Evolutionary conservation across 2,888 invertebrate species (phyloP).

Genomic region (Eupithecia dodoneata): DNA sequence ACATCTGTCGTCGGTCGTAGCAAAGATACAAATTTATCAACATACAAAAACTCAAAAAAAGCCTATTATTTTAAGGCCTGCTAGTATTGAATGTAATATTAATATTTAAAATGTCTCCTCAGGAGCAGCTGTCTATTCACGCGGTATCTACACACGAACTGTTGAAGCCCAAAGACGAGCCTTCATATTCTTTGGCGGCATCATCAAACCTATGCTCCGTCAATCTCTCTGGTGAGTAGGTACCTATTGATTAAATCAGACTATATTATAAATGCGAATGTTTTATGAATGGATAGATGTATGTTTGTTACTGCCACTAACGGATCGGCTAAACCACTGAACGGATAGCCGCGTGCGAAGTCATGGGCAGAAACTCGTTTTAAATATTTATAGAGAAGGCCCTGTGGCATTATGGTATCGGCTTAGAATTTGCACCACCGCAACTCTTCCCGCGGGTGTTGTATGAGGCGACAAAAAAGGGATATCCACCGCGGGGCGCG

Average conservation of each 20-base stretch:
- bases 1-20: too few relatives aligned
- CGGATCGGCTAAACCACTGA: neutral
- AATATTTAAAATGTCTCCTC: slow-evolving; percentile 16
- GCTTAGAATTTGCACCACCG: neutral
- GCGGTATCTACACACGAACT: slow-evolving; percentile 75
- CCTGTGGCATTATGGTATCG: neutral
- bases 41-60: too few relatives aligned
- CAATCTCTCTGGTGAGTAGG: slow-evolving; percentile 66
- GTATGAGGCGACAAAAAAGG: neutral
- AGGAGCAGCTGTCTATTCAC: slow-evolving; percentile 79
- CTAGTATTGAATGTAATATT: too few relatives aligned
- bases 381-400: neutral
- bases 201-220: slow-evolving; percentile 66
- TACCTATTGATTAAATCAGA: neutral
- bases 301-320: neutral
- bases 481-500: neutral
- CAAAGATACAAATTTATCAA: too few relatives aligned
- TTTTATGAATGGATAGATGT: neutral
- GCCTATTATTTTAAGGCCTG: too few relatives aligned
- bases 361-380: neutral
- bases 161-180: slow-evolving; percentile 77
- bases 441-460: neutral
- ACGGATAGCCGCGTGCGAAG: neutral
- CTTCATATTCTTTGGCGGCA: slow-evolving; percentile 67
- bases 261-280: neutral